These are phyloP conservation scores for Halcyon leucocephala DNA, from an alignment of 2,797 vertebrate species.

Conservation along the genomic window DNA sequence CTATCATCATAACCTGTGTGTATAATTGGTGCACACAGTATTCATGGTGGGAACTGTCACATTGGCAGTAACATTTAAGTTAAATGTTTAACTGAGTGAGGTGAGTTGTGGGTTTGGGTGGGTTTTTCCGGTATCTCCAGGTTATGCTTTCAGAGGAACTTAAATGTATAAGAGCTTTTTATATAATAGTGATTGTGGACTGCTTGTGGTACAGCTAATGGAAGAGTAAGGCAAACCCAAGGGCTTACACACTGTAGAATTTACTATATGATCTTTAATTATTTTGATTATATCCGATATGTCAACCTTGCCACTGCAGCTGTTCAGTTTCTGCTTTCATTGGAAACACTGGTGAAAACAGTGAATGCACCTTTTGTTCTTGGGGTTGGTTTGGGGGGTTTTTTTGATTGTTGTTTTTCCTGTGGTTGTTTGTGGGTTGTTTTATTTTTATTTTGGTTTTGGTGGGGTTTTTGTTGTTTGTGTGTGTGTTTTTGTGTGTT, in stretches of 20 bases:
- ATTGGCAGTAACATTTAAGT: background rate
- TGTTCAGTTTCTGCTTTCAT: background rate
- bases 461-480: no score
- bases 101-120: background rate
- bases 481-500: no score
- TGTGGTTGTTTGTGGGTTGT: no score
- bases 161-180: background rate
- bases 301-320: background rate
- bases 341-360: background rate
- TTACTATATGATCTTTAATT: background rate
- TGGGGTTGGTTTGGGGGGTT: no score
- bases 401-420: no score
- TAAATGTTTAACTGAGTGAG: background rate
- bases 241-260: background rate
- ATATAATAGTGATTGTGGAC: background rate
- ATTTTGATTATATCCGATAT: background rate
- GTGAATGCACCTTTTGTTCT: background rate
- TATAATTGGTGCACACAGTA: background rate
- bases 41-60: background rate
- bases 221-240: background rate
- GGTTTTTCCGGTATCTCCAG: background rate
- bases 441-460: no score
- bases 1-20: fast-evolving
- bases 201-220: background rate
- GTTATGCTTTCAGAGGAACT: background rate